Percentiles rank a stretch among this genome's conserved stretches.
These are phyloP conservation scores for Ophthalmolycus amberensis DNA, from an alignment of 2,113 vertebrate species.

Conservation along the genomic window DNA sequence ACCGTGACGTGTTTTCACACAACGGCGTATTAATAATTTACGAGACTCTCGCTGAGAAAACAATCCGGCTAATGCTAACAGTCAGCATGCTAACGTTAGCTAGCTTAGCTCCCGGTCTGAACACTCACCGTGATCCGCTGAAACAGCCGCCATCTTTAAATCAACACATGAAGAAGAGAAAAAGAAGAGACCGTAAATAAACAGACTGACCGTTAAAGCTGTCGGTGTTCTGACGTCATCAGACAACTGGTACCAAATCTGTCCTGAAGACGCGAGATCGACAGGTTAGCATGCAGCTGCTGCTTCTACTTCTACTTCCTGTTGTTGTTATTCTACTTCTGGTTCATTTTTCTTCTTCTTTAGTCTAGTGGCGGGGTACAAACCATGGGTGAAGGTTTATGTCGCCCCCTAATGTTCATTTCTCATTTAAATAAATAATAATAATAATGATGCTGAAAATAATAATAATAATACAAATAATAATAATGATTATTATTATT, in stretches of 20 bases:
- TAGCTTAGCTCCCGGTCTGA: not conserved
- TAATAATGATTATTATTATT: too few species aligned
- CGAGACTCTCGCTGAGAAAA: too few species aligned
- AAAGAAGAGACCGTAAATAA: not conserved
- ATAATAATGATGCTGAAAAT: too few species aligned
- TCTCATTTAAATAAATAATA: not conserved
- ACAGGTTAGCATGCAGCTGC: not conserved
- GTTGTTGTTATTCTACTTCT: not conserved
- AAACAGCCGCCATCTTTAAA: conserved; percentile 11
- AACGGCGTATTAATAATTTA: too few species aligned
- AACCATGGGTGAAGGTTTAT: not conserved
- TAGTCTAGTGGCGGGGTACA: too few species aligned
- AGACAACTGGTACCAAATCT: not conserved
- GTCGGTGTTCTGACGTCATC: not conserved
- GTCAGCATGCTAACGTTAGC: conserved; percentile 5
- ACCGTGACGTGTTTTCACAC: too few species aligned
- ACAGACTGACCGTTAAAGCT: not conserved
- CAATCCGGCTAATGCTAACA: not conserved
- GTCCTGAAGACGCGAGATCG: too few species aligned
- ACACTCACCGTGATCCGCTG: conserved; percentile 38
- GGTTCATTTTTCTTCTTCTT: not conserved
- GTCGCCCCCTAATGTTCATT: not conserved
- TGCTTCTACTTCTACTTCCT: too few species aligned
- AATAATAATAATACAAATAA: too few species aligned
- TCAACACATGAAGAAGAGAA: not conserved